Percentiles rank a stretch among this genome's conserved stretches.
Conservation (phyloP, 2,797 vertebrate genomes). For the Brotula barbata region DNA sequence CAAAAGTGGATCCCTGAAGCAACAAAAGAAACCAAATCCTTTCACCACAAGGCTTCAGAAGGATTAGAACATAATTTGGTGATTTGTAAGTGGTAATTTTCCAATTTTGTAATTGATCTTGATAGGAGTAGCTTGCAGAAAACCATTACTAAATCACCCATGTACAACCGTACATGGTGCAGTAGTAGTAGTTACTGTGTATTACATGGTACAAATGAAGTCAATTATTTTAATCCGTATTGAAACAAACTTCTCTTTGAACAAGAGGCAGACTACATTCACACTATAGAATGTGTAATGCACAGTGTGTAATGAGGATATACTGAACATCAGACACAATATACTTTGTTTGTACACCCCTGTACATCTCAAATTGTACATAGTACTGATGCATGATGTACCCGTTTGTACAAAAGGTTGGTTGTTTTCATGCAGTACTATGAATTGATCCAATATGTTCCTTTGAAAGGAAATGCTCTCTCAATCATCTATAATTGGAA, state of each 20-base stretch:
- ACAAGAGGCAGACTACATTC: too few species aligned
- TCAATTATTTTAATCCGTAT: too few species aligned
- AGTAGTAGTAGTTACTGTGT: slow-evolving; percentile 26
- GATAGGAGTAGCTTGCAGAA: slow-evolving; percentile 58
- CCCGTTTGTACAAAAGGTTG: slow-evolving; percentile 34
- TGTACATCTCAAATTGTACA: slow-evolving; percentile 27
- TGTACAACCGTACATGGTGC: slow-evolving; percentile 31
- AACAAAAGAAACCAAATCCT: slow-evolving; percentile 30
- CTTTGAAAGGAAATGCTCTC: slow-evolving; percentile 8
- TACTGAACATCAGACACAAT: too few species aligned
- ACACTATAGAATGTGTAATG: too few species aligned
- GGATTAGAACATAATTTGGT: slow-evolving; percentile 58
- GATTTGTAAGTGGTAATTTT: slow-evolving; percentile 57
- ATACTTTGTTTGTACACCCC: too few species aligned
- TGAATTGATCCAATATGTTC: slow-evolving; percentile 25
- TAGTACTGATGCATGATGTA: background rate
- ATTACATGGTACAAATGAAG: slow-evolving; percentile 28
- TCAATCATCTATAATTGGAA: slow-evolving; percentile 44
- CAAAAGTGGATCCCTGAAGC: slow-evolving; percentile 51
- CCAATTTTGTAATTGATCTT: slow-evolving; percentile 66
- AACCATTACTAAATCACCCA: slow-evolving; percentile 49
- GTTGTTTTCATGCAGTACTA: slow-evolving; percentile 25
- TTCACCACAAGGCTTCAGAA: slow-evolving; percentile 57
- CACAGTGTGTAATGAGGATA: too few species aligned
- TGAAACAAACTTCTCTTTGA: too few species aligned